Conservation (phyloP, 2,113 vertebrate genomes). For the Urocitellus parryii region DNA sequence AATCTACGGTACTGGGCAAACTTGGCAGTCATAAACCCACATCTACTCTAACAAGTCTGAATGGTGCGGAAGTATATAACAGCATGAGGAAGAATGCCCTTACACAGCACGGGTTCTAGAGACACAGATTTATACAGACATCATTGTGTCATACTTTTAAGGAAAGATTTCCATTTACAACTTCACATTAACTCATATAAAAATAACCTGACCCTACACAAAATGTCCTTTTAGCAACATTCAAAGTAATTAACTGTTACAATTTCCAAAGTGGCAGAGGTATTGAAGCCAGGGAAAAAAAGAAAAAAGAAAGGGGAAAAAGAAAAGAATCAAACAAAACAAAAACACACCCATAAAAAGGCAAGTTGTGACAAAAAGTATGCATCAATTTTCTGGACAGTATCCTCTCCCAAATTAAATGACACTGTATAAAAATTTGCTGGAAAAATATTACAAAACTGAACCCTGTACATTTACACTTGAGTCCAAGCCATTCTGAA, state of each 20-base stretch:
- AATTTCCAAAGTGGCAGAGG: constrained; percentile 93
- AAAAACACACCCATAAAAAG: constrained; percentile 86
- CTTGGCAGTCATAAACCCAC: constrained; percentile 92
- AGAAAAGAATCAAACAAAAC: not conserved
- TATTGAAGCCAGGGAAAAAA: constrained; percentile 91
- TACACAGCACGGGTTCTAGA: constrained; percentile 91
- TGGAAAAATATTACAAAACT: constrained; percentile 91
- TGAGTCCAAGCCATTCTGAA: constrained; percentile 98
- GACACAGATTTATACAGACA: constrained; percentile 91
- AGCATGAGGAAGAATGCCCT: constrained; percentile 90
- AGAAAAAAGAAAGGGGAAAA: not conserved
- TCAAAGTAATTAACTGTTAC: constrained; percentile 93
- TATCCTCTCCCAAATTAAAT: constrained; percentile 91
- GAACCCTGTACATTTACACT: constrained; percentile 91
- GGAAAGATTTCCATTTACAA: constrained; percentile 91
- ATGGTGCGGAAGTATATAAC: constrained; percentile 87
- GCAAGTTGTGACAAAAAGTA: constrained; percentile 90
- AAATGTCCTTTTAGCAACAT: constrained; percentile 91
- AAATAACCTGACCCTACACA: constrained; percentile 95
- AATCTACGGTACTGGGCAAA: constrained; percentile 92
- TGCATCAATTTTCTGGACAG: constrained; percentile 90
- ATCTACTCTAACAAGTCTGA: constrained; percentile 89
- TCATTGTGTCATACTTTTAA: constrained; percentile 89
- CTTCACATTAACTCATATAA: constrained; percentile 94
- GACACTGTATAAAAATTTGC: constrained; percentile 92